Percentiles rank a stretch among this genome's conserved stretches.
Evolutionary conservation across 2,797 vertebrate species (phyloP).

Genomic region (Sebastes trivittatus): DNA sequence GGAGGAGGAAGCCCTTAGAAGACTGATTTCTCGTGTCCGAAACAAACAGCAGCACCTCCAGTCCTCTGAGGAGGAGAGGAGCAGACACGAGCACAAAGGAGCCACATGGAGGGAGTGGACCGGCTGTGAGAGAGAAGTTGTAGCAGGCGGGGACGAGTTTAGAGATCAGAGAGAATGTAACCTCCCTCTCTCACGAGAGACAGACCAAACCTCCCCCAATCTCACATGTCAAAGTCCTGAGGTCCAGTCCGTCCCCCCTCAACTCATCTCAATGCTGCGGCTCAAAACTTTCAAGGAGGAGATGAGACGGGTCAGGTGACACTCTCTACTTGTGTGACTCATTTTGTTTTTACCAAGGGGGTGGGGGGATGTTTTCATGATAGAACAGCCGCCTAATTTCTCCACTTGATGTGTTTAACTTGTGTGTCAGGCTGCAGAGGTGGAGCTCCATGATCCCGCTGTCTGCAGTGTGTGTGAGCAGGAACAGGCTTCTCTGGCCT

Average conservation of each 20-base stretch:
- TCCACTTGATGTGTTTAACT: neutral
- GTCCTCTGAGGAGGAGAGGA: neutral
- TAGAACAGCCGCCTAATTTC: neutral
- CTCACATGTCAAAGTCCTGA: constrained; percentile 22
- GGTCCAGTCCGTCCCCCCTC: constrained; percentile 24
- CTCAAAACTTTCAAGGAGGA: constrained; percentile 36
- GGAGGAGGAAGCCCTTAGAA: constrained; percentile 3
- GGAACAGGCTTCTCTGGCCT: constrained; percentile 64
- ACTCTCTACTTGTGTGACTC: neutral
- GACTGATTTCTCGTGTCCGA: constrained; percentile 24
- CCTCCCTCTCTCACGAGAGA: neutral
- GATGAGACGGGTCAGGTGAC: constrained; percentile 27
- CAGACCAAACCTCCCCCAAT: neutral
- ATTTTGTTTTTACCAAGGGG: too few relatives aligned
- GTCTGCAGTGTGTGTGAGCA: constrained; percentile 59
- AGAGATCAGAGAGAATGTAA: too few relatives aligned
- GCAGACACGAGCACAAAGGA: neutral
- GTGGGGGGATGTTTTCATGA: neutral
- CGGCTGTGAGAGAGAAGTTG: neutral
- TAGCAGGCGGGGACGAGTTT: neutral
- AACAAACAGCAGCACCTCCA: neutral
- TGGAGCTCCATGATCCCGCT: constrained; percentile 50
- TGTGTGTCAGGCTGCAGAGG: constrained; percentile 44
- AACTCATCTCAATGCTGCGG: constrained; percentile 27
- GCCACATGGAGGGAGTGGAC: neutral